Conservation (phyloP, 1,140 invertebrate genomes). For the fruit fly (Drosophila melanogaster) region DNA sequence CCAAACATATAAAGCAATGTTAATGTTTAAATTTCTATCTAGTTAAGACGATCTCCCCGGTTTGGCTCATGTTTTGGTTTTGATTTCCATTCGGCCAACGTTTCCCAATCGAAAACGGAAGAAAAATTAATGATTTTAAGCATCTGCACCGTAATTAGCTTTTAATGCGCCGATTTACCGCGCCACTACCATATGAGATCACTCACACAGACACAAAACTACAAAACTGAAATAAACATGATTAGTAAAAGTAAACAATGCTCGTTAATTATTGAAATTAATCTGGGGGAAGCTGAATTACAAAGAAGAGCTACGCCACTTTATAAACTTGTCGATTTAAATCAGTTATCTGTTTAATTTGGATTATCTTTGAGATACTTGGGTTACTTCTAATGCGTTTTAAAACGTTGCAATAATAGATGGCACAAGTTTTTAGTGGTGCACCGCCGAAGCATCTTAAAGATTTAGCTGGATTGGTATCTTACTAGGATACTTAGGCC, state of each 20-base stretch:
- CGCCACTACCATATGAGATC: slow-evolving; percentile 59
- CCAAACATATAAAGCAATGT: slow-evolving; percentile 46
- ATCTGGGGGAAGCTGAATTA: background rate
- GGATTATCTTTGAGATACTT: no score
- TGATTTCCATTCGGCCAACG: slow-evolving; percentile 17
- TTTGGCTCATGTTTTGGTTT: slow-evolving; percentile 50
- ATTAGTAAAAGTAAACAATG: slow-evolving; percentile 66
- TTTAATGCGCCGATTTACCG: slow-evolving; percentile 59
- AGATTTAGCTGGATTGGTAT: no score
- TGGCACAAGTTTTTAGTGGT: no score
- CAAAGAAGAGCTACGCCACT: background rate
- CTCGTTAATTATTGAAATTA: background rate
- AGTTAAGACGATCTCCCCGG: slow-evolving; percentile 69
- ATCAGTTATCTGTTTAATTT: no score
- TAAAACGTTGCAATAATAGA: no score
- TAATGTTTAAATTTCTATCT: slow-evolving; percentile 56
- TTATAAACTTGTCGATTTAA: no score
- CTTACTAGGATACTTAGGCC: no score
- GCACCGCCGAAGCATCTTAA: no score
- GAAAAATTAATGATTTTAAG: slow-evolving; percentile 39
- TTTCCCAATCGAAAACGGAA: slow-evolving; percentile 45
- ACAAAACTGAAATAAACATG: slow-evolving; percentile 76
- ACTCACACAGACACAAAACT: slow-evolving; percentile 57
- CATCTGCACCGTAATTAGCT: slow-evolving; percentile 73
- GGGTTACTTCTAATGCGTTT: no score